Evolutionary conservation across 2,888 invertebrate species (phyloP), one percentile per base, ranked within the genome.

Genomic region (Esperia sulphurella): DNA sequence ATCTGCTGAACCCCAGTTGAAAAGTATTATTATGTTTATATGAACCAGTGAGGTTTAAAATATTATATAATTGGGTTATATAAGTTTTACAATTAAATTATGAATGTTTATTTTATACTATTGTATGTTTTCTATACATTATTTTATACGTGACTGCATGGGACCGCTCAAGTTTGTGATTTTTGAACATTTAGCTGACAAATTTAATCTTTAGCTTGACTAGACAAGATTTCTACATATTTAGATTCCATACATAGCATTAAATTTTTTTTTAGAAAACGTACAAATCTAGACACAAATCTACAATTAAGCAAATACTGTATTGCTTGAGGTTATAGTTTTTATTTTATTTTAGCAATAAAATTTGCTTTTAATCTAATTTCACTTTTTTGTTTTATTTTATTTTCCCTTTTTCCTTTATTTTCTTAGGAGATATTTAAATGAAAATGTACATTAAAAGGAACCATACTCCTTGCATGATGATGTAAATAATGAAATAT

Each of bases 11-110:
- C 74, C 87, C 86, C 83, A 86, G 86, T 88, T 86, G 75, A 85
- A 85, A 86, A 89, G 89, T 89, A 89, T 89, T 89, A 89, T 87
- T 89, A 88, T 84, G 84, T 87, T 88, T 88, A 88, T 86, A 79
- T 79, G 74, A 83, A 87, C 89, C 89, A 82, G 71, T 67, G 73
- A 82, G 88, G 88, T 88, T 86, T 79, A 71, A 89, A 85, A 88
- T 89, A 88, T 88, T 76, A 72, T 85, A 82, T 83, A 73, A 87
- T 86, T 82, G 84, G 88, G 83, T 88, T 86, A 83, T 61, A 65
- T 81, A 83, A 85, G 83, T 82, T 85, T 77, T 79, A 82, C 71
- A 77, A 77, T 44, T 86, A 86, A 87, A 87, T 87, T 87, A 86
- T 87, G 71, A 77, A 83, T 82, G 83, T 83, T 80, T 84, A 83